Evolutionary conservation across 2,797 vertebrate species (phyloP), one percentile per base, ranked within the genome.

Genomic region (Hafferia zeledoni): DNA sequence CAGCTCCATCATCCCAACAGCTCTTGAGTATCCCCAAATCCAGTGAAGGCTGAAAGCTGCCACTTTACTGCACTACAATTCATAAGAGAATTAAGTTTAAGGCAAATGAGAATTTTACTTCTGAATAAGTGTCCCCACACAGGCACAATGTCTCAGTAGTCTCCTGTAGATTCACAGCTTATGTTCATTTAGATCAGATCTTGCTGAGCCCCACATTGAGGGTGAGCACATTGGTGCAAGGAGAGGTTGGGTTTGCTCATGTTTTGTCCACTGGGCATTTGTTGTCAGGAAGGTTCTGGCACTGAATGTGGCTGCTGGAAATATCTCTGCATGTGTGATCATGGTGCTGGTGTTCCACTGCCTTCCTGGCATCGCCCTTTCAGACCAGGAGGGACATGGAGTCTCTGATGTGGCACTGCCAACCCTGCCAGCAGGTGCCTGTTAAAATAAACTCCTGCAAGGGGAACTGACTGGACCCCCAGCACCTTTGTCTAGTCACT

Each of bases 201-300:
- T 74, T 39, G 31, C 64, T 4, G 1, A n/a, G 23, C 3, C 1
- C 20, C 27, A 41, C 44, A 20, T 10, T 9, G 37, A 68, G 18
- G 30, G 35, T 8, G n/a, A 61, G 24, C 49, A 17, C 1, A 2
- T 25, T 23, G 17, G 13, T 2, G 6, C 1, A 1, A 37, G 35
- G 22, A 85, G 22, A n/a, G 10, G 22, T 30, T 31, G 52, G 12
- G 17, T 33, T 33, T 49, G 25, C 52, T 47, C 3, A 2, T 35
- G 14, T 35, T 81, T 65, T 49, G 28, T 25, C 64, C 4, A 1
- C 31, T 17, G 11, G 43, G 35, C 17, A 13, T 75, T 75, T 80
- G 61, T 24, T 80, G 35, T 19, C 56, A 64, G 44, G 63, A 70
- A 28, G 16, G 39, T 81, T 52, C 41, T 20, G 49, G 28, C 10